Conservation (phyloP, 2,888 invertebrate genomes). For the Tridacna crocea region DNA sequence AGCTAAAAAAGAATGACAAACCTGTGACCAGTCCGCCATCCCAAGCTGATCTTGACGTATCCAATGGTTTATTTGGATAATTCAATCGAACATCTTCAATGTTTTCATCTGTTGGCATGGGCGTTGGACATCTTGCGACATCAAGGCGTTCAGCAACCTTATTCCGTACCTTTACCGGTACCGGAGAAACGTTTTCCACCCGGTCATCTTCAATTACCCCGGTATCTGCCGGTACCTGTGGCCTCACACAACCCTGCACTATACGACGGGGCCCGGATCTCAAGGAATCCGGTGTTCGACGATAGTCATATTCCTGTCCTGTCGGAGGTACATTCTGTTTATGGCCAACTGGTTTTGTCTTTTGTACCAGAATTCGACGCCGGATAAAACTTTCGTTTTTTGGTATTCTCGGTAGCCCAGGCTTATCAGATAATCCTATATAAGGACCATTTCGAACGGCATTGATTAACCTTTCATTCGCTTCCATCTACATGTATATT, state of each 20-base stretch:
- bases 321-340: slow-evolving; percentile 39
- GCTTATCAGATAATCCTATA: slow-evolving; percentile 13
- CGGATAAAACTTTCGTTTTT: slow-evolving; percentile 16
- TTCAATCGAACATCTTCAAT: background rate
- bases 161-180: slow-evolving; percentile 22
- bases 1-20: background rate
- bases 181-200: slow-evolving; percentile 2
- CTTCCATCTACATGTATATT: slow-evolving; percentile 8
- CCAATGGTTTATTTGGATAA: slow-evolving; percentile 20
- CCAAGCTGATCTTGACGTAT: slow-evolving; percentile 45
- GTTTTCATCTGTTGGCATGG: slow-evolving; percentile 45
- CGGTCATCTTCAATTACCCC: slow-evolving; percentile 34
- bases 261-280: slow-evolving; percentile 28
- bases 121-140: slow-evolving; percentile 35
- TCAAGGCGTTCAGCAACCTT: slow-evolving; percentile 23
- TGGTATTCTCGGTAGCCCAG: slow-evolving; percentile 12
- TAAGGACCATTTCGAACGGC: slow-evolving; percentile 19
- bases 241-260: slow-evolving; percentile 33
- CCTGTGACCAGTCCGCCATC: slow-evolving; percentile 20
- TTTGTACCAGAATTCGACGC: slow-evolving; percentile 30
- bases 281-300: slow-evolving; percentile 46
- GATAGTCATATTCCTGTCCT: slow-evolving; percentile 56
- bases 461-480: slow-evolving; percentile 19
- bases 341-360: slow-evolving; percentile 24
- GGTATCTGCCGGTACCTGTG: slow-evolving; percentile 49